Conservation (phyloP, 2,888 invertebrate species). For the Tetheella fluctuosa region DNA sequence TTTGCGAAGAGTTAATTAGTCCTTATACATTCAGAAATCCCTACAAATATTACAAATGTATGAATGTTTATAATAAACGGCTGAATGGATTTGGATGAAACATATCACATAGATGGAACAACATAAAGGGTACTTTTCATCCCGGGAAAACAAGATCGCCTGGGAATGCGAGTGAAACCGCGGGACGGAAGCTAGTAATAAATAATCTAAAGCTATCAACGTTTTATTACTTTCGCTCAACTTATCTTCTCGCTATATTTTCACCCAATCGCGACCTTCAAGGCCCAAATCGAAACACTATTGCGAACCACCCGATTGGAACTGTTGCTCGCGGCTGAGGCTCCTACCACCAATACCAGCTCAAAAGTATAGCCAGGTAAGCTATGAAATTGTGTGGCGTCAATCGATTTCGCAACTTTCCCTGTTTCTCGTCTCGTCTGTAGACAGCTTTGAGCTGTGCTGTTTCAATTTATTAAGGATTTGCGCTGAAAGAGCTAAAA, state of each 20-base stretch:
- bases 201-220: no score
- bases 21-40: no score
- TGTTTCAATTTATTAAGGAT: slow-evolving; percentile 42
- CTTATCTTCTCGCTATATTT: background rate
- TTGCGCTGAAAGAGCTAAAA: slow-evolving; percentile 17
- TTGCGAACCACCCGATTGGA: slow-evolving; percentile 54
- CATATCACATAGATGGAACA: no score
- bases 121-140: no score
- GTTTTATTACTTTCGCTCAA: no score
- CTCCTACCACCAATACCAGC: slow-evolving; percentile 34
- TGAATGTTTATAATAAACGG: no score
- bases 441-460: slow-evolving; percentile 20
- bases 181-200: no score
- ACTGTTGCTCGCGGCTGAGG: slow-evolving; percentile 54
- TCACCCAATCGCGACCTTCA: slow-evolving; percentile 9
- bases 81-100: no score
- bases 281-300: slow-evolving; percentile 31
- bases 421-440: slow-evolving; percentile 15
- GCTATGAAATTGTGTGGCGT: slow-evolving; percentile 38
- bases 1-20: no score
- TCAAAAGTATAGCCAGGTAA: slow-evolving; percentile 29
- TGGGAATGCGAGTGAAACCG: no score
- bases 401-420: slow-evolving; percentile 56
- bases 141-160: no score
- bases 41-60: no score